A percentile compares a stretch with the other conserved stretches of the same genome.
phyloP scores from a whole-genome alignment of 2,888 invertebrate species.

The Ophioninae sp. region DNA sequence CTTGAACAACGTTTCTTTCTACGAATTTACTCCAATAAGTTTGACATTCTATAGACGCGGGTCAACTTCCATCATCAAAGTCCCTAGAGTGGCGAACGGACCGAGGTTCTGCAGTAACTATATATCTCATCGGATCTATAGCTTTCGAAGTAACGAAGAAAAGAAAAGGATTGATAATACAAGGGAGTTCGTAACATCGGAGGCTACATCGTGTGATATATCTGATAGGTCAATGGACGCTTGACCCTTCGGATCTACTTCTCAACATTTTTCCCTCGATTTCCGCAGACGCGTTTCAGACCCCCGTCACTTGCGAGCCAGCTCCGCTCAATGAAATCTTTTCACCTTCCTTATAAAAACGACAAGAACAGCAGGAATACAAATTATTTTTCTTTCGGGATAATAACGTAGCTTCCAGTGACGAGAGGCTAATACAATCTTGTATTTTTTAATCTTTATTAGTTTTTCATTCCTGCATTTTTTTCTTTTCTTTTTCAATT shows the following conservation, averaged over 20 bases:
- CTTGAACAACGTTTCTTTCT: slow-evolving; percentile 12
- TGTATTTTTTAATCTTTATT: neutral
- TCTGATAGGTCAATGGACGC: slow-evolving; percentile 56
- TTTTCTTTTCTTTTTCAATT: neutral
- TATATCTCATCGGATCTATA: slow-evolving; percentile 15
- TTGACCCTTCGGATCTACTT: slow-evolving; percentile 46
- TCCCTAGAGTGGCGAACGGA: slow-evolving; percentile 2
- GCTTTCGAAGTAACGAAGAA: slow-evolving; percentile 22
- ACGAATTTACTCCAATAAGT: slow-evolving; percentile 26
- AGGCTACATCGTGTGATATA: slow-evolving; percentile 22
- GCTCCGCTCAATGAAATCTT: slow-evolving; percentile 11
- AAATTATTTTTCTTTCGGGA: neutral
- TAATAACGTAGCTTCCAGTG: neutral
- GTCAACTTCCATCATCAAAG: slow-evolving; percentile 37
- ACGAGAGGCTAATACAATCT: too few relatives aligned
- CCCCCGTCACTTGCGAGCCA: neutral
- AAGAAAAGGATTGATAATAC: slow-evolving; percentile 15
- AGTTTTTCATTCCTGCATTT: neutral
- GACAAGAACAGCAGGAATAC: neutral
- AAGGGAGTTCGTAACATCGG: slow-evolving; percentile 23
- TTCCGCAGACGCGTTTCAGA: neutral
- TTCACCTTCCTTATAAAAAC: neutral
- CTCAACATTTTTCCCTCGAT: slow-evolving; percentile 1
- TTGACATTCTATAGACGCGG: slow-evolving; percentile 31
- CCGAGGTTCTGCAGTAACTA: slow-evolving; percentile 7